phyloP scores from a whole-genome alignment of 1,140 invertebrate genomes.

The Neodiprion lecontei region DNA sequence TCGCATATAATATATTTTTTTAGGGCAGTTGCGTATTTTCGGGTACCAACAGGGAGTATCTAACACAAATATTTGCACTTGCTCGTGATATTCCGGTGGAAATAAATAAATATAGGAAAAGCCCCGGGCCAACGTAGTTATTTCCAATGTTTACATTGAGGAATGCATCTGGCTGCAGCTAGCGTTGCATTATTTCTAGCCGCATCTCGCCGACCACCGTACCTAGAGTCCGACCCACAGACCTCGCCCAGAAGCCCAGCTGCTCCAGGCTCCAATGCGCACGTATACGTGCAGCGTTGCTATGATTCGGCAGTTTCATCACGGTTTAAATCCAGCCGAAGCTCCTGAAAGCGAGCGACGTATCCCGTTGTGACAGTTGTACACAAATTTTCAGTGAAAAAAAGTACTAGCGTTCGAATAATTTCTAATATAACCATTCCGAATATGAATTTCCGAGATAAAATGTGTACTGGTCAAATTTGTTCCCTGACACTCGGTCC shows the following conservation, averaged over 20 bases:
- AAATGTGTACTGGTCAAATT: no score
- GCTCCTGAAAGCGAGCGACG: background rate
- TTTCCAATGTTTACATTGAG: conserved; percentile 1
- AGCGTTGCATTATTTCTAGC: conserved; percentile 4
- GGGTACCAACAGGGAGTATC: background rate
- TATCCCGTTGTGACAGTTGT: no score
- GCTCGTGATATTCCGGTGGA: background rate
- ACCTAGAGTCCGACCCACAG: background rate
- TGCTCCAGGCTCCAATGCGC: background rate
- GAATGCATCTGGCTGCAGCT: conserved; percentile 1
- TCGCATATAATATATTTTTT: no score
- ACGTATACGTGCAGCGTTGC: background rate
- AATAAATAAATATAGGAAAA: background rate
- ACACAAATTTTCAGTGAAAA: no score
- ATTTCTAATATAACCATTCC: no score
- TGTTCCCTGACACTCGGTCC: no score
- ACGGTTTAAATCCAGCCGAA: background rate
- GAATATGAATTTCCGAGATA: no score
- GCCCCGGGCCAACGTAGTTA: background rate
- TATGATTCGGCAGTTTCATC: background rate
- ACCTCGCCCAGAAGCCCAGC: background rate
- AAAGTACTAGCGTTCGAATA: no score
- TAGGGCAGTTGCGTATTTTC: no score
- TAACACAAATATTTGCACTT: background rate
- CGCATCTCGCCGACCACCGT: background rate